Conservation (phyloP, 2,888 invertebrate genomes). For the Polydrusus cervinus region DNA sequence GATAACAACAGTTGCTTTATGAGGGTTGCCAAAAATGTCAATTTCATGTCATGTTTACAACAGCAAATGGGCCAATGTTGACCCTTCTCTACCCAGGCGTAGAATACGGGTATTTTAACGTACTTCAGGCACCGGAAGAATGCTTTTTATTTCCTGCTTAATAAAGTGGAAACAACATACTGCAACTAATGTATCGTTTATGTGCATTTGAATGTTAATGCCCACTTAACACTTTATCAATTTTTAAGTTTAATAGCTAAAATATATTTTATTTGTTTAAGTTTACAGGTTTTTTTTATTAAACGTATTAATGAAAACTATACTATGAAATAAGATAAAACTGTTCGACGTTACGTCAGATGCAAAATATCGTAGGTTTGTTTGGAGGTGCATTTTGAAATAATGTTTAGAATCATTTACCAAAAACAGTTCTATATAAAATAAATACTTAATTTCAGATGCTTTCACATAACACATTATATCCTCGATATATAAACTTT, state of each 20-base stretch:
- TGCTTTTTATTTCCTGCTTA: slow-evolving; percentile 69
- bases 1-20: slow-evolving; percentile 46
- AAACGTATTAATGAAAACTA: no score
- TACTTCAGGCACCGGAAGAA: slow-evolving; percentile 66
- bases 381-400: no score
- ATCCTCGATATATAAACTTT: no score
- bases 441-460: no score
- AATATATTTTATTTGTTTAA: slow-evolving; percentile 24
- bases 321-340: no score
- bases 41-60: slow-evolving; percentile 42
- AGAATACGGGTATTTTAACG: slow-evolving; percentile 56
- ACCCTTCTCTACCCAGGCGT: slow-evolving; percentile 49
- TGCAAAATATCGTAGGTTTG: no score
- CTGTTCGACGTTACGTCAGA: no score
- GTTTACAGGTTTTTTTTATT: no score
- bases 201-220: slow-evolving; percentile 57
- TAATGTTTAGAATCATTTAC: no score
- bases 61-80: slow-evolving; percentile 47
- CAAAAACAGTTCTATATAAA: no score
- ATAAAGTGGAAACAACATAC: slow-evolving; percentile 70
- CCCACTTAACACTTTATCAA: slow-evolving; percentile 31
- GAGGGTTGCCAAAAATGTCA: slow-evolving; percentile 54
- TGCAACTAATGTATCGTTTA: slow-evolving; percentile 61
- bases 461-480: no score
- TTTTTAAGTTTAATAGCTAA: slow-evolving; percentile 15